These are phyloP conservation scores for Andricus curvator DNA, from an alignment of 2,888 invertebrate genomes.

Conservation along the genomic window DNA sequence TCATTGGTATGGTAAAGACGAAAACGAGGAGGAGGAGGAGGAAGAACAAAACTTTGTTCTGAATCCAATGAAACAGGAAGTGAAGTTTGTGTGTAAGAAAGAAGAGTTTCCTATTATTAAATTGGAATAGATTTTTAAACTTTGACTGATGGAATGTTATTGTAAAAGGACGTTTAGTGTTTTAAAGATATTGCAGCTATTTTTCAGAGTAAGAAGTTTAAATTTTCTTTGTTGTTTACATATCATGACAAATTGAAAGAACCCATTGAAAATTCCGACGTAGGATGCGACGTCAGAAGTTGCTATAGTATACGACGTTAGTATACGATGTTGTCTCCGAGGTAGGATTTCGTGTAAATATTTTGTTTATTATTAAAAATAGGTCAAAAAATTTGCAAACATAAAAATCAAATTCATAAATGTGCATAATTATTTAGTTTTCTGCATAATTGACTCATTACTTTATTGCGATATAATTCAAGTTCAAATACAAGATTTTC, in stretches of 20 bases:
- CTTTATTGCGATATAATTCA: no score
- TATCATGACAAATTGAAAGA: not conserved
- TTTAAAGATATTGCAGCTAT: not conserved
- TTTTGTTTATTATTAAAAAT: no score
- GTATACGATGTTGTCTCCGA: no score
- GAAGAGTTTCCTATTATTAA: not conserved
- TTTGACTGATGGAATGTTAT: not conserved
- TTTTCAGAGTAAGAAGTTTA: not conserved
- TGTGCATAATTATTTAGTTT: no score
- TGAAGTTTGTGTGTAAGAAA: not conserved
- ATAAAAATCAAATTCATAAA: no score
- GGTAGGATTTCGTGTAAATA: no score
- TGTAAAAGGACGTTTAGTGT: not conserved
- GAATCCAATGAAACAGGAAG: conserved; percentile 16
- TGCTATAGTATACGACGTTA: no score
- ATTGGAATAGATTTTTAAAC: not conserved
- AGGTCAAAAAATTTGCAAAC: no score
- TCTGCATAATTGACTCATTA: no score
- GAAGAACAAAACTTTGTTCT: conserved; percentile 2
- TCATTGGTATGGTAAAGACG: not conserved
- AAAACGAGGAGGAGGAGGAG: not conserved
- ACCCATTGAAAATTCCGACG: no score
- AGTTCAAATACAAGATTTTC: no score
- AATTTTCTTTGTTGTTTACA: not conserved
- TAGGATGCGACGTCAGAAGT: no score